Conservation (phyloP, 2,888 invertebrate genomes). For the Coecobrya sp. region DNA sequence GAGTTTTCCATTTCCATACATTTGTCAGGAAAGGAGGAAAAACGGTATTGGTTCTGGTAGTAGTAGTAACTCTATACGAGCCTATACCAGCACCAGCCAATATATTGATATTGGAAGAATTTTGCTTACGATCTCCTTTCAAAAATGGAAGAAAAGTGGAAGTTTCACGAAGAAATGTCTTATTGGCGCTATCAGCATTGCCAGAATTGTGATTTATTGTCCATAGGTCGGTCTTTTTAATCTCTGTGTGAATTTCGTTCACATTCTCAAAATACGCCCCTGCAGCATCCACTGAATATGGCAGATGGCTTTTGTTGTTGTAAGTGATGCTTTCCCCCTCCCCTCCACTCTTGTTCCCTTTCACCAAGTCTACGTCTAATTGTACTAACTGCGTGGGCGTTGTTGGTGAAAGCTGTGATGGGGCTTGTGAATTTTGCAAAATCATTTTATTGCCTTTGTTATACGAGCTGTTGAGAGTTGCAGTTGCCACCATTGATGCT, state of each 20-base stretch:
- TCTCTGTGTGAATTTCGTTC: constrained; percentile 62
- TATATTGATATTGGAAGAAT: constrained; percentile 40
- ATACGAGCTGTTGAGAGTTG: background rate
- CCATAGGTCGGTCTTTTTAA: constrained; percentile 59
- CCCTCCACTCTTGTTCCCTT: background rate
- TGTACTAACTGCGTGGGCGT: constrained; percentile 65
- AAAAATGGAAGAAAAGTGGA: constrained; percentile 56
- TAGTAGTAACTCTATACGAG: background rate
- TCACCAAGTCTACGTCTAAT: constrained; percentile 56
- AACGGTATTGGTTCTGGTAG: background rate
- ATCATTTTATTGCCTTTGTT: constrained; percentile 54
- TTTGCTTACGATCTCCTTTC: constrained; percentile 41
- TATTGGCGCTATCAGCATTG: constrained; percentile 40
- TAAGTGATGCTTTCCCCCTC: constrained; percentile 17
- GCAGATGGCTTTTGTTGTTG: constrained; percentile 60
- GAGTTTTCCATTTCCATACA: constrained; percentile 20
- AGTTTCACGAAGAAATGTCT: constrained; percentile 20
- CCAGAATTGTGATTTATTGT: constrained; percentile 74
- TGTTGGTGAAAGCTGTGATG: constrained; percentile 5
- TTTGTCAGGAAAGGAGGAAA: background rate
- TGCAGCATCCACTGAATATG: constrained; percentile 23
- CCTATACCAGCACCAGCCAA: background rate
- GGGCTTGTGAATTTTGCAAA: constrained; percentile 51
- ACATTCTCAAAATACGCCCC: constrained; percentile 8
- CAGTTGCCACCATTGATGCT: background rate